phyloP scores from a whole-genome alignment of 2,888 invertebrate genomes.

The Agrilus biguttatus region DNA sequence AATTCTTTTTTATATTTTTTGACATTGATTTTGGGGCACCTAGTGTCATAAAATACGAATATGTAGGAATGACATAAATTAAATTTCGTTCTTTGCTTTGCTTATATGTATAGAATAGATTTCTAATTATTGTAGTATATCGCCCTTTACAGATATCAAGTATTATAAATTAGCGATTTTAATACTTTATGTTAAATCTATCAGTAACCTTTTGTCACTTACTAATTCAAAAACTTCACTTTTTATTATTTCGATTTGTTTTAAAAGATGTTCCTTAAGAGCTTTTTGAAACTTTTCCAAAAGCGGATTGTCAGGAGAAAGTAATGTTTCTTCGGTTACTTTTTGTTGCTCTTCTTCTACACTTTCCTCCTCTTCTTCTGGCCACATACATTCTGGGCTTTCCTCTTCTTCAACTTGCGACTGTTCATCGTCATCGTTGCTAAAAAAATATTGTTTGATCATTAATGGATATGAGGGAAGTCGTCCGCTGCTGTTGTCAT shows the following conservation, averaged over 20 bases:
- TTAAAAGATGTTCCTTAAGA: slow-evolving; percentile 47
- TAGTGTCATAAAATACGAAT: too few relatives aligned
- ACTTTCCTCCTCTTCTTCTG: background rate
- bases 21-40: too few relatives aligned
- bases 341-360: slow-evolving; percentile 1
- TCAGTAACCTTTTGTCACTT: slow-evolving; percentile 19
- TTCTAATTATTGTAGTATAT: slow-evolving; percentile 1
- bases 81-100: too few relatives aligned
- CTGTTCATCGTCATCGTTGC: background rate
- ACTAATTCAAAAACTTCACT: slow-evolving; percentile 55
- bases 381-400: background rate
- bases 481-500: too few relatives aligned
- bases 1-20: too few relatives aligned
- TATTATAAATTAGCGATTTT: too few relatives aligned
- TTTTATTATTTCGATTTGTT: slow-evolving; percentile 47
- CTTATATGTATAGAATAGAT: too few relatives aligned
- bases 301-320: slow-evolving; percentile 59
- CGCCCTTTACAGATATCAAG: too few relatives aligned
- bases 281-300: slow-evolving; percentile 60
- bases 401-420: background rate
- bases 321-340: slow-evolving; percentile 31
- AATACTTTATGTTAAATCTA: too few relatives aligned
- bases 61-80: too few relatives aligned
- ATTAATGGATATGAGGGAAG: too few relatives aligned
- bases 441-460: too few relatives aligned